phyloP scores from a whole-genome alignment of 2,888 invertebrate species.

The Actias luna region DNA sequence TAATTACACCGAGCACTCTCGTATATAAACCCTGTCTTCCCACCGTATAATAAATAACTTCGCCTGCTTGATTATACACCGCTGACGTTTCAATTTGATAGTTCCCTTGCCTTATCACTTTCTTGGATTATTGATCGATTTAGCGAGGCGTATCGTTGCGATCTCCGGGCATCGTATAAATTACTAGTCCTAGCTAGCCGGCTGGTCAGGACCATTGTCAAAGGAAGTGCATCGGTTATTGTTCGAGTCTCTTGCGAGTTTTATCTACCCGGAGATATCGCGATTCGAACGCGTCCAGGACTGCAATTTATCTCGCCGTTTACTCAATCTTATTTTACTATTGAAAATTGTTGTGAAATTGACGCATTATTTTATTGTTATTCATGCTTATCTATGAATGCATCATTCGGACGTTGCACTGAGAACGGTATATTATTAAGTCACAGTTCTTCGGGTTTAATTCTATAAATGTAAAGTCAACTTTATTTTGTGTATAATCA shows the following conservation, averaged over 20 bases:
- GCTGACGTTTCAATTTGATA: slow-evolving; percentile 72
- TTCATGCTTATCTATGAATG: slow-evolving; percentile 10
- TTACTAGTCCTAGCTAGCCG: slow-evolving; percentile 46
- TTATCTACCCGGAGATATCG: slow-evolving; percentile 62
- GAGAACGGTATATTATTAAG: not conserved
- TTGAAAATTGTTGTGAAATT: slow-evolving; percentile 57
- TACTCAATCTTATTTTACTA: slow-evolving; percentile 66
- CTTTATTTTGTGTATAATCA: not conserved
- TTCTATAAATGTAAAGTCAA: not conserved
- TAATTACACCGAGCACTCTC: slow-evolving; percentile 35
- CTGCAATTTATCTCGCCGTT: slow-evolving; percentile 67
- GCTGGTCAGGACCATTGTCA: slow-evolving; percentile 59
- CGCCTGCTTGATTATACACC: slow-evolving; percentile 55
- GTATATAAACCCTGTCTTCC: slow-evolving; percentile 18
- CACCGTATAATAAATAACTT: slow-evolving; percentile 47
- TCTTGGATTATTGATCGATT: slow-evolving; percentile 73
- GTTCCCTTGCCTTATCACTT: slow-evolving; percentile 66
- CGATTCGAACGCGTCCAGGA: slow-evolving; percentile 45
- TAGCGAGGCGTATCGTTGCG: slow-evolving; percentile 63
- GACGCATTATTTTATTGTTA: slow-evolving; percentile 20
- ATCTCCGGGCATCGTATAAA: slow-evolving; percentile 65
- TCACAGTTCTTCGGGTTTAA: not conserved
- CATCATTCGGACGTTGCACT: slow-evolving; percentile 7
- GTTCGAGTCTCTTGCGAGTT: slow-evolving; percentile 66
- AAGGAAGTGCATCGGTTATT: slow-evolving; percentile 79